Base-by-base conservation (phyloP, 1,140 invertebrate genomes). In the Bombus breviceps region DNA sequence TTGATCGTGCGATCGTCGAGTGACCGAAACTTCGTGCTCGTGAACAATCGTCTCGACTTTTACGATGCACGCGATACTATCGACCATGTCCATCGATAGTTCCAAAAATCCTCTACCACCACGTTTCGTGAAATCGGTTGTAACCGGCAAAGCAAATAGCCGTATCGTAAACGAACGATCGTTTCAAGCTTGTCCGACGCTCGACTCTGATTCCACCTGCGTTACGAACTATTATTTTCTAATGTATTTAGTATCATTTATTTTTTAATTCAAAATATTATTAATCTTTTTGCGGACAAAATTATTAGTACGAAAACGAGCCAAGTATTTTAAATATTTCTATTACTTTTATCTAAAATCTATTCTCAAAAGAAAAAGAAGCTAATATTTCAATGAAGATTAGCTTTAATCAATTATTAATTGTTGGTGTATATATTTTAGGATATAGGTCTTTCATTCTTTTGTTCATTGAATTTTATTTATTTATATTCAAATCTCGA, bases 31-130 rank as follows among this genome's bases (percentile, higher is more conserved):
- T 71, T 28, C 10, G 66, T 37, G 34, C 32, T 32, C 66, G 68
- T 28, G 68, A 39, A 71, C 37, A 71, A 71, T 71, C 68, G 37
- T 71, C 68, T 37, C 22, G 37, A 71, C 37, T 71, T 71, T 71
- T 71, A 71, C 68, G 68, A 71, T 32, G 39, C 68, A 28, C 9
- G 22, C 37, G 37, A 69, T 39, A 69, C 68, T 0, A 71, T 39
- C 25, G 25, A 25, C 34, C 32, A 18, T 39, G 9, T 18, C 25
- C 68, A 39, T 13, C 12, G 25, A 71, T 32, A 28, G 25, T 71
- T 39, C 3, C 37, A 39, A 71, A 71, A 71, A 71, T 71, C 25
- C 37, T 71, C 12, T 4, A 1, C 25, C 1, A 12, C 68, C 22
- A 13, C 25, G 68, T 15, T 10, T 25, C 68, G 68, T 71, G 68